These are phyloP conservation scores for Nephrotoma guestfalica DNA, from an alignment of 2,888 invertebrate genomes.

Conservation along the genomic window DNA sequence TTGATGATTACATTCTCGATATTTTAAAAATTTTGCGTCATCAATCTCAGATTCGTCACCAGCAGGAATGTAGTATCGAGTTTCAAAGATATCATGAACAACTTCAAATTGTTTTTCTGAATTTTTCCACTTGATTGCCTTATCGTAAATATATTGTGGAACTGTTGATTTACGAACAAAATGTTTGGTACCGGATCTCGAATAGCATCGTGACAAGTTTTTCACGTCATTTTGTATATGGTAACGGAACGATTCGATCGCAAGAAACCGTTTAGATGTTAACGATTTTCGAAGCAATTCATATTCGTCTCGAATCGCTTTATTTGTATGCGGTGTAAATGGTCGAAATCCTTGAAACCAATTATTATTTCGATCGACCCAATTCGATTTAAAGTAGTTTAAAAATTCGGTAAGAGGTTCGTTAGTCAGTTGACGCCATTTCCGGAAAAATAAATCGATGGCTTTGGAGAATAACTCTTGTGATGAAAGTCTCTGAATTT, in stretches of 20 bases:
- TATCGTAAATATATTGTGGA: background rate
- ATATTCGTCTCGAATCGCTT: background rate
- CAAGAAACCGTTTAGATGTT: background rate
- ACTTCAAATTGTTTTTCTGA: background rate
- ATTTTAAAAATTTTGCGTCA: background rate
- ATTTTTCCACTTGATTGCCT: background rate
- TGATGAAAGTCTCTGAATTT: background rate
- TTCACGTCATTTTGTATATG: background rate
- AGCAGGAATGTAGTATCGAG: background rate
- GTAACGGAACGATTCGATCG: background rate
- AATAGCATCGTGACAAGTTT: background rate
- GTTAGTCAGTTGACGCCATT: background rate
- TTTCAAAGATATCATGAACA: background rate
- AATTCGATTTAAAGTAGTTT: background rate
- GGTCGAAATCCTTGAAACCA: background rate
- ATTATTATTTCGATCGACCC: background rate
- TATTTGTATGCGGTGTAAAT: background rate
- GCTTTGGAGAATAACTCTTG: background rate
- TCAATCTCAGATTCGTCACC: background rate
- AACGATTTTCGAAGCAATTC: background rate
- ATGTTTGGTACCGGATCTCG: background rate
- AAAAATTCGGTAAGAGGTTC: background rate
- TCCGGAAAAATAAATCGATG: background rate
- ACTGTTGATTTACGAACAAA: background rate
- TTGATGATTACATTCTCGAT: background rate